A percentile compares a stretch with the other conserved stretches of the same genome.
phyloP scores from a whole-genome alignment of 2,888 invertebrate species.

The Nomada fabriciana region DNA sequence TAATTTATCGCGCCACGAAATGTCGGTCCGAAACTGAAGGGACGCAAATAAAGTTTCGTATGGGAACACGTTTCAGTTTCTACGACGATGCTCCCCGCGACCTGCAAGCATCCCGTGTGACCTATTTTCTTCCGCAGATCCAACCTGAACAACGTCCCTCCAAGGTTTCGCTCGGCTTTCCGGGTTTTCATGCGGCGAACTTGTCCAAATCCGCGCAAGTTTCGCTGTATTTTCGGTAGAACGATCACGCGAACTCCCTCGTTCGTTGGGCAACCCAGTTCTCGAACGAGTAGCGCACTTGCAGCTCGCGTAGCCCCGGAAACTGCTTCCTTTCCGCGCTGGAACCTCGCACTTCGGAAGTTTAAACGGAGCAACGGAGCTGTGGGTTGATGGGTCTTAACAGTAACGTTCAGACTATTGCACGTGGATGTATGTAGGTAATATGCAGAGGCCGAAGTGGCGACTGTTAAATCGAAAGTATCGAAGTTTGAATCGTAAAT shows the following conservation, averaged over 20 bases:
- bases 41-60: too few species aligned
- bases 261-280: slow-evolving; percentile 43
- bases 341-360: slow-evolving; percentile 27
- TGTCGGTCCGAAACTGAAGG: neutral
- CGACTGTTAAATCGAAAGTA: neutral
- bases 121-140: neutral
- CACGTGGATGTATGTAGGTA: neutral
- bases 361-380: slow-evolving; percentile 18
- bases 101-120: neutral
- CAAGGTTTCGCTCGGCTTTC: neutral
- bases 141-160: neutral
- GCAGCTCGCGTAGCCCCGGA: slow-evolving; percentile 21
- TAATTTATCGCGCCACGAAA: neutral
- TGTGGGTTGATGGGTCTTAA: neutral
- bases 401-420: neutral
- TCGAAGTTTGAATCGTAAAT: neutral
- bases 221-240: slow-evolving; percentile 21
- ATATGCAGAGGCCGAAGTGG: neutral
- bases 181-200: neutral
- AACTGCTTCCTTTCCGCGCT: slow-evolving; percentile 30
- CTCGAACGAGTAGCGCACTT: slow-evolving; percentile 22
- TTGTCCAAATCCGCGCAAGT: slow-evolving; percentile 20
- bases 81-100: too few species aligned
- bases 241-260: slow-evolving; percentile 20
- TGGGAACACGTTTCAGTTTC: neutral